Base-by-base conservation (phyloP, 2,888 invertebrate genomes). In the Amphipoea lucens region DNA sequence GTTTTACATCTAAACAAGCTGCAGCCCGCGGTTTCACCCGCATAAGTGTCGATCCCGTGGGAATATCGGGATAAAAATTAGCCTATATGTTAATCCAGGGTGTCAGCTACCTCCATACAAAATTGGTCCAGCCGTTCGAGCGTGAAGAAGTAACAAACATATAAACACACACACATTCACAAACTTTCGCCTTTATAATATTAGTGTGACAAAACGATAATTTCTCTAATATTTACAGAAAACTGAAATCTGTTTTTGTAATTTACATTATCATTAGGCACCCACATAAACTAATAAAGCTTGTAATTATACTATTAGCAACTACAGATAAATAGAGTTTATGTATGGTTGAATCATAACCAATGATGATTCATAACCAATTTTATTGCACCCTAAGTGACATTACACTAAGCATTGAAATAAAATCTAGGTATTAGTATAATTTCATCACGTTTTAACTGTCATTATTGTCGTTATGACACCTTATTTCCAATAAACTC, bases 401-500 rank as follows among this genome's bases (percentile, higher is more conserved):
- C 57, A 66, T 62, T 40, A 57, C 4, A 73, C 4, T 54, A 68
- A 42, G 23, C 62, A 69, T 69, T 76, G n/a, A 36, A n/a, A 51
- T 81, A 74, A 54, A 82, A 54, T 54, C 42, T 63, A 51, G 0
- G 6, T 54, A 68, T 83, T 45, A 40, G 51, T 60, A 78, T 78
- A 72, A 78, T 78, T 68, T 78, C 42, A 72, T 63, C 63, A 78
- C 68, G 72, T 60, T 51, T 42, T 57, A 51, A 40, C 45, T 29
- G 60, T 23, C 65, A 66, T 51, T 40, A 83, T 9, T 57, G 68
- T 72, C 63, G 23, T 29, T 71, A 63, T 69, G 68, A 45, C 63
- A 72, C 65, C 72, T 60, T 69, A 78, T 79, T 78, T 78, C n/a
- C n/a, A 84, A 82, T 82, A 78, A 82, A 68, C 4, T 68, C 3